A percentile compares a stretch with the other conserved stretches of the same genome.
These are phyloP conservation scores for Threskiornis aethiopicus DNA, from an alignment of 2,797 vertebrate genomes.

Conservation along the genomic window DNA sequence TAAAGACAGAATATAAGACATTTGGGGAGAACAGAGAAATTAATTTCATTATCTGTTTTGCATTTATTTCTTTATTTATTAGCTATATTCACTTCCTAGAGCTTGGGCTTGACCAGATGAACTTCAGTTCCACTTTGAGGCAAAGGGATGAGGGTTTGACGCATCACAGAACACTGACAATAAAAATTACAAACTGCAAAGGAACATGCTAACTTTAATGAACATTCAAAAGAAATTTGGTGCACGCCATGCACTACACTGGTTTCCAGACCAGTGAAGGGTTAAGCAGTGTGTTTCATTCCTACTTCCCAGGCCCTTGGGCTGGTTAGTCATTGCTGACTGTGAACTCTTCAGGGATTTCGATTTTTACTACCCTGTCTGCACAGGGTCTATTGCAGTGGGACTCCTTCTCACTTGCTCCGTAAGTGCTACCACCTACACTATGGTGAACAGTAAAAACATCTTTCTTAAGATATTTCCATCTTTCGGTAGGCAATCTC, in stretches of 20 bases:
- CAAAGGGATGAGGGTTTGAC: background rate
- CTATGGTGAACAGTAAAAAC: background rate
- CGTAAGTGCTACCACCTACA: background rate
- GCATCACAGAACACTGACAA: background rate
- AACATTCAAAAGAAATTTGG: background rate
- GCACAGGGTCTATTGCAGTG: background rate
- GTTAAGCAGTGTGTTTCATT: background rate
- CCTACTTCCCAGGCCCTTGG: background rate
- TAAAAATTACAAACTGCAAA: background rate
- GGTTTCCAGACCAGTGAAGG: background rate
- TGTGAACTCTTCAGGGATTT: background rate
- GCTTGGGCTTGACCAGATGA: background rate
- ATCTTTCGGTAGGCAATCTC: background rate
- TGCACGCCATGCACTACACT: fast-evolving
- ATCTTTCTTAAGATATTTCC: background rate
- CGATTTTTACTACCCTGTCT: background rate
- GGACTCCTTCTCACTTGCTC: background rate
- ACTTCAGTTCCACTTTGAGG: background rate
- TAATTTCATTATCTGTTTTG: background rate
- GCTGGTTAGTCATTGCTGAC: background rate
- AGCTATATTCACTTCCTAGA: background rate
- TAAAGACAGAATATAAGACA: background rate
- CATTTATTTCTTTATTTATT: background rate
- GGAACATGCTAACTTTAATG: background rate
- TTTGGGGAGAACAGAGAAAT: background rate